Conservation (phyloP, 2,113 vertebrate species). For the Bubo scandiacus region DNA sequence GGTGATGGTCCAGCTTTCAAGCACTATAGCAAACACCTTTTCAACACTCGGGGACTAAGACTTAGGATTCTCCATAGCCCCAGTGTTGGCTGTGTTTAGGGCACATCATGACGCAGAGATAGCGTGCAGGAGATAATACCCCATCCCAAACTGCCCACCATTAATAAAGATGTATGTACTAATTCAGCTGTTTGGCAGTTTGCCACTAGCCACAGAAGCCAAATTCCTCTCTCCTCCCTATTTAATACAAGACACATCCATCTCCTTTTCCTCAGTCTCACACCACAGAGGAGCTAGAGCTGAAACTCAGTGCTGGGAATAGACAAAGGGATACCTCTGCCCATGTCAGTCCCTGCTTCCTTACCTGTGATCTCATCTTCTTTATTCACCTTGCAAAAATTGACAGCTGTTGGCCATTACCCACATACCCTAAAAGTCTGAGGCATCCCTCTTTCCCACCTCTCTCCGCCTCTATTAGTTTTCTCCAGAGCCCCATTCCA, state of each 20-base stretch:
- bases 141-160: neutral
- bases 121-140: neutral
- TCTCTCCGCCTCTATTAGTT: neutral
- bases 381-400: neutral
- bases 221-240: neutral
- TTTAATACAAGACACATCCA: neutral
- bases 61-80: neutral
- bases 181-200: neutral
- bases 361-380: neutral
- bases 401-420: neutral
- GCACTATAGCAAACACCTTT: neutral
- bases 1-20: neutral
- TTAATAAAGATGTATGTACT: neutral
- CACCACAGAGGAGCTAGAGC: neutral
- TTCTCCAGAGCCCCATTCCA: neutral
- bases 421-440: neutral
- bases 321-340: neutral
- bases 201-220: neutral
- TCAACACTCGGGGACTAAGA: neutral
- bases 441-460: neutral
- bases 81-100: neutral
- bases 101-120: neutral
- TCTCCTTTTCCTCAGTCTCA: neutral
- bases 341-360: neutral
- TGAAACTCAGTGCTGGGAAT: neutral